Evolutionary conservation across 2,113 vertebrate species (phyloP).

Genomic region (Butorides virescens): DNA sequence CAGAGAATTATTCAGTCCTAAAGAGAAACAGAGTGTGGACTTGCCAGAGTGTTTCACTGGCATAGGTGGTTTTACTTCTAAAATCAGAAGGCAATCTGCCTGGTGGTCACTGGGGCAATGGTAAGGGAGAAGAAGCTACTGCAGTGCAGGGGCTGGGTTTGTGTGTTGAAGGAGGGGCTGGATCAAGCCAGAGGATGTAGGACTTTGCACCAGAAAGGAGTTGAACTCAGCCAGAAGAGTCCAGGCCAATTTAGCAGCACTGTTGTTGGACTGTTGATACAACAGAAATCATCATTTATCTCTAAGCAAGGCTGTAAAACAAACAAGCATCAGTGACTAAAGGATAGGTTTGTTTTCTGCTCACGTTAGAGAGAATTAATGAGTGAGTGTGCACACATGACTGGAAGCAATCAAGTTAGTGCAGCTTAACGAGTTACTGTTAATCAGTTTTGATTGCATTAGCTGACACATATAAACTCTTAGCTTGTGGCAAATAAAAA

Average conservation of each 20-base stretch:
- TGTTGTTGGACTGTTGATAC: neutral
- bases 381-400: neutral
- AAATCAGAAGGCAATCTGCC: neutral
- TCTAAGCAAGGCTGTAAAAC: neutral
- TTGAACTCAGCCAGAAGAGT: neutral
- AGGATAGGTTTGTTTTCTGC: neutral
- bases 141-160: fast-evolving
- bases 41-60: neutral
- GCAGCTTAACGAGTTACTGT: neutral
- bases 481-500: neutral
- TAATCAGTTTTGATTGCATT: slow-evolving; percentile 4
- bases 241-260: neutral
- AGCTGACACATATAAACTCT: neutral
- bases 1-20: neutral
- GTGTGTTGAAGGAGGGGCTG: neutral
- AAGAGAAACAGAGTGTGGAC: neutral
- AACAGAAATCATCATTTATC: neutral
- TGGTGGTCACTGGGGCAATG: neutral
- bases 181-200: neutral
- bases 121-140: neutral
- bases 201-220: neutral
- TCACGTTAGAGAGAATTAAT: neutral
- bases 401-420: neutral
- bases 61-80: neutral
- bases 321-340: neutral